Percentiles rank a stretch among this genome's conserved stretches.
Conservation (phyloP, 2,797 vertebrate species). For the Cetoscarus ocellatus region DNA sequence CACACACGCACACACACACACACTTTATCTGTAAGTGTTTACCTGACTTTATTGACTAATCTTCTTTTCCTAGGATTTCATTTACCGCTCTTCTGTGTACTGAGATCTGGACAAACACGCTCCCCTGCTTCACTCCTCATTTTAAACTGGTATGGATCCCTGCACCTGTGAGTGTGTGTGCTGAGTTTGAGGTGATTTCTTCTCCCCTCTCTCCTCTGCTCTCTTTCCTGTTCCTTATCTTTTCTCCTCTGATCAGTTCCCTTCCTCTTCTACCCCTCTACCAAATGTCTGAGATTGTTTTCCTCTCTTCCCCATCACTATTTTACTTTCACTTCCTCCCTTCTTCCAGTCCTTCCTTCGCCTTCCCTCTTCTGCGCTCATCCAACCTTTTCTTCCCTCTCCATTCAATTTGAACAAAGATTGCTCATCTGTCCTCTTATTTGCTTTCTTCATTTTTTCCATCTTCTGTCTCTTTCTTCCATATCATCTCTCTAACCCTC, state of each 20-base stretch:
- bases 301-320: too few species aligned
- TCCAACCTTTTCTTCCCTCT: not conserved
- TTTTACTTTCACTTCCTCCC: too few species aligned
- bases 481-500: not conserved
- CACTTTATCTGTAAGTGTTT: slow-evolving; percentile 47
- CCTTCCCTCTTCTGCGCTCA: not conserved
- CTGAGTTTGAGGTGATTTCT: not conserved
- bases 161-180: slow-evolving; percentile 10
- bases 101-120: slow-evolving; percentile 50
- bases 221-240: not conserved
- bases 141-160: slow-evolving; percentile 45
- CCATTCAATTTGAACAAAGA: too few species aligned
- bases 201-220: not conserved
- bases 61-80: slow-evolving; percentile 53
- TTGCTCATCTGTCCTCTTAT: not conserved
- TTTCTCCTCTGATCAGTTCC: not conserved
- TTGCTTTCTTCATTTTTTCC: not conserved
- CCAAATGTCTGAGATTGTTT: too few species aligned
- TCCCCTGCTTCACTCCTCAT: slow-evolving; percentile 31
- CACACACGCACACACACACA: slow-evolving; percentile 28
- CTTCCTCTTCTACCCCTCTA: too few species aligned
- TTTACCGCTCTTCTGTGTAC: slow-evolving; percentile 45
- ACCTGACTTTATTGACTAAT: slow-evolving; percentile 66
- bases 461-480: not conserved
- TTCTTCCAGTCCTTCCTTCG: not conserved